Evolutionary conservation across 2,888 invertebrate genomes (phyloP), one percentile per base, ranked within the genome.

Genomic region (Dione vanillae): DNA sequence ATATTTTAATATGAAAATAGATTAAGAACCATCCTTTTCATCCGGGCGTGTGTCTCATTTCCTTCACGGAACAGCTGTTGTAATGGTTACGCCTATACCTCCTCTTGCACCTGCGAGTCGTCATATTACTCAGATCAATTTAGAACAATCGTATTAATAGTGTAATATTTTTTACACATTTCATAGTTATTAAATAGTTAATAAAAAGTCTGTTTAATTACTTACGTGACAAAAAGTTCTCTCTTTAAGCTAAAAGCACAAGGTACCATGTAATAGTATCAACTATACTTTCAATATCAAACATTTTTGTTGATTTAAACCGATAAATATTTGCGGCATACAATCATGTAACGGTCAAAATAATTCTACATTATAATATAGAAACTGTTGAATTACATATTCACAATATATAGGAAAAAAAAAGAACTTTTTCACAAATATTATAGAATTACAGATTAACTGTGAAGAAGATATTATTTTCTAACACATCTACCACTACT

Each of bases 101-200:
- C 16, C 85, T 84, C 84, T 83, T 82, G 87, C 92, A 93, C 92
- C 92, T 92, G 92, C 90, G 77, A 74, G 75, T 76, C 75, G 81
- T 82, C 82, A 83, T 80, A 78, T 68, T 66, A 66, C 80, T 82
- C 82, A 82, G 81, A 78, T 78, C 76, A 79, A 81, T 83, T 88
- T 89, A 88, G 89, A 87, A 88, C 84, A 85, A 89, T 87, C 88
- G 86, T 87, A 89, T 89, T 89, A 90, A 85, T 84, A 85, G 85
- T 84, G 82, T 83, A 40, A 16, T 52, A 65, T 73, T 59, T n/a
- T 61, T 40, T 67, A 45, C 47, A 52, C 58, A 59, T 82, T 45
- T 47, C 9, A 52, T 10, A 45, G 51, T 59, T 7, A 54, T 45
- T 61, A 45, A 61, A n/a, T 10, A 27, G n/a, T n/a, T n/a, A n/a